Evolutionary conservation across 2,113 vertebrate genomes (phyloP), one percentile per base, ranked within the genome.

Genomic region (Panthera tigris): DNA sequence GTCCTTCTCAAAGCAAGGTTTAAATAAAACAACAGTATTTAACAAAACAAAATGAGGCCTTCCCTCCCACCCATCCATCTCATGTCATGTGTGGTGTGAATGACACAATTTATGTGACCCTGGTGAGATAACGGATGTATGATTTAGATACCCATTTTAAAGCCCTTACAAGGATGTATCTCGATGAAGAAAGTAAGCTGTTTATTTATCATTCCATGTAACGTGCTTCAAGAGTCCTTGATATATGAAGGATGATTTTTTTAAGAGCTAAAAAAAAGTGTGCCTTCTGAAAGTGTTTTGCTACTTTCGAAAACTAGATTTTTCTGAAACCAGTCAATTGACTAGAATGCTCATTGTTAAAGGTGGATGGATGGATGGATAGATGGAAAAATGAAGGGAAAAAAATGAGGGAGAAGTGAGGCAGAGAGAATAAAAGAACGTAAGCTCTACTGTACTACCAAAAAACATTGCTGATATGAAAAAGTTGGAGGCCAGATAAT

Each of bases 251-350:
- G 48, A 57, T 73, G 25, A 19, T 39, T 92, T 68, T 91, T 52
- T 27, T 39, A 4, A 69, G 41, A 29, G n/a, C 52, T 3, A 61
- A 41, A 86, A 93, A 57, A 82, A 6, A 0, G 1, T 19, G 19
- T 95, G 50, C n/a, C 63, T 94, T 93, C 39, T 68, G 52, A 94
- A 96, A 84, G 31, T 57, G 10, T 65, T 96, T 96, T 86, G 15
- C 82, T 97, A 33, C 63, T 95, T 95, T 69, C 63, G 91, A 95
- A 96, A 96, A n/a, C 7, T 36, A 33, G 50, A 57, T 63, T 84
- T 94, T 97, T 80, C 65, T 94, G 55, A 69, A 79, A 39, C 18
- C 55, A 52, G 39, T 89, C 48, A 87, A 9, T 91, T 13, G 73
- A 92, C n/a, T 61, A 94, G 88, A 96, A 94, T 89, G 41, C n/a